Evolutionary conservation across 2,797 vertebrate genomes (phyloP), one percentile per base, ranked within the genome.

Genomic region (Tinamus major): DNA sequence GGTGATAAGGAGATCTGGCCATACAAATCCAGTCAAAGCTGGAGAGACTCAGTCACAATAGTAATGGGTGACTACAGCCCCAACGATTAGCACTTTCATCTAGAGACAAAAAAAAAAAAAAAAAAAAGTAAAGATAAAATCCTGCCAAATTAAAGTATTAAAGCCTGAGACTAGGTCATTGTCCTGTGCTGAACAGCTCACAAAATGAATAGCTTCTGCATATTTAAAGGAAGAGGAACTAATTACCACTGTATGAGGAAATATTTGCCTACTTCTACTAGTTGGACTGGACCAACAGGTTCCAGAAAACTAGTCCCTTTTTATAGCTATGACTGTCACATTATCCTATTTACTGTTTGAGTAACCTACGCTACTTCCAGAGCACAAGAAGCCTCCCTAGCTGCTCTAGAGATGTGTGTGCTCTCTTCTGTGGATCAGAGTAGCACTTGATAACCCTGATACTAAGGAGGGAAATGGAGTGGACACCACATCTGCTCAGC

Each of bases 1-100:
- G 71, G 53, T 0, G 67, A 88, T 91, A 95, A 94, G 48, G 26
- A 88, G 93, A 88, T 79, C 35, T 70, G 81, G 49, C 70, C 13
- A 17, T 65, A 78, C 78, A 95, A 94, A 96, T 92, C 69, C 90
- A 94, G 24, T 87, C 75, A 95, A 83, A 92, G 91, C 78, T 71
- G 55, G 19, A 72, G 56, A 90, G 48, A 95, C 89, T 87, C 91
- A 82, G 37, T 53, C 81, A 79, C 84, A 87, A 75, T 29, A 77
- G 53, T 23, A 53, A 89, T 33, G 53, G 61, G 78, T 63, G 42
- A 86, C 6, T 13, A 81, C 63, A 79, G 58, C 27, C 70, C 81
- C 78, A 69, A 74, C 59, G 59, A 67, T 46, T 75, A 90, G 8
- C 59, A 81, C 75, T 82, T 95, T 75, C 48, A 90, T 92, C 63